Evolutionary conservation across 2,888 invertebrate genomes (phyloP), one percentile per base, ranked within the genome.

Genomic region (Diarsia brunnea): DNA sequence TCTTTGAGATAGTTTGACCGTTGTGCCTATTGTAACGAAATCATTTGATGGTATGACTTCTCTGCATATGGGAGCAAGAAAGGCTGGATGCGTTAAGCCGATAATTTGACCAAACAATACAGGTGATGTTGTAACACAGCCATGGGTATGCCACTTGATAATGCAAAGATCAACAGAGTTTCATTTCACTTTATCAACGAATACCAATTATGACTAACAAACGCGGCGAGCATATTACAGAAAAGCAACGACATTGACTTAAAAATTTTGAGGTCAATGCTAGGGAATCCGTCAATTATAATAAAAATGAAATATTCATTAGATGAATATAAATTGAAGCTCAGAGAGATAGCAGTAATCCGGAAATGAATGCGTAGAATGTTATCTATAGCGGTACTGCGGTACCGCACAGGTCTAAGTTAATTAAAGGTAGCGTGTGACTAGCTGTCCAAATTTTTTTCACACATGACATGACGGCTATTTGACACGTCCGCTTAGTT

Each of bases 1-100:
- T 88, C 85, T 87, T 87, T 82, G 82, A 69, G 81, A 80, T 86
- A 84, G 84, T 82, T 84, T 84, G 75, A 87, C 89, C 87, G 79
- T 78, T 77, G 80, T 73, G 68, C 77, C 78, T 80, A 85, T 83
- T 87, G 85, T 87, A 81, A 81, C 68, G 85, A 78, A 82, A 84
- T 73, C 72, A 76, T 79, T 78, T 69, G 79, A 78, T 83, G 60
- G 64, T 75, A 76, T 76, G 24, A 38, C 65, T 72, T 80, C 82
- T 64, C 69, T 58, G 24, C 64, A 43, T 43, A 49, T 31, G 19
- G 45, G 31, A 64, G 47, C 67, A 67, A 45, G 67, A 82, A 70
- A 77, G 43, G 27, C 47, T 82, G 16, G 47, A 63, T 73, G 47
- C 24, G 19, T 31, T n/a, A 49, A 73, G 60, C 51, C 76, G 55